Evolutionary conservation across 2,888 invertebrate species (phyloP).

Genomic region (Platynereis dumerilii): DNA sequence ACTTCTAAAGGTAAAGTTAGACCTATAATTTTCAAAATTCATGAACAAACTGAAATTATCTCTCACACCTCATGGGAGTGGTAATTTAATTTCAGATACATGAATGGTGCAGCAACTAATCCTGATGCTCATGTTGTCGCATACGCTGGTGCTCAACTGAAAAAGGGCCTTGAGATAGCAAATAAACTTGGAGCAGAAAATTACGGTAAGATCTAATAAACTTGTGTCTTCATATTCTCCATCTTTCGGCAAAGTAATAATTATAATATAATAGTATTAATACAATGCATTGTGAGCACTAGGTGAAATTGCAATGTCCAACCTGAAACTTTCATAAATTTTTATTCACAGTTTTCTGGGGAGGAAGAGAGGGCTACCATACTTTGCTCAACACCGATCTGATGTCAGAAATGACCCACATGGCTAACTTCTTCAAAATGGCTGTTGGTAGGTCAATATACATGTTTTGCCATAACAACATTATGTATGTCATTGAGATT

Average conservation of each 20-base stretch:
- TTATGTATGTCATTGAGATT: too few relatives aligned
- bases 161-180: constrained; percentile 71
- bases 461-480: too few relatives aligned
- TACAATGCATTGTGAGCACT: too few relatives aligned
- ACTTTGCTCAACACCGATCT: constrained; percentile 70
- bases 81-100: constrained; percentile 68
- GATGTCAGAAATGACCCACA: constrained; percentile 69
- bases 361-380: constrained; percentile 70
- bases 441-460: constrained; percentile 67
- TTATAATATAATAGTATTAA: too few relatives aligned
- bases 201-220: constrained; percentile 62
- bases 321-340: neutral
- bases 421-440: constrained; percentile 71
- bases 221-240: too few relatives aligned
- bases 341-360: constrained; percentile 66
- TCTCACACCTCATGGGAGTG: too few relatives aligned
- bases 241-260: too few relatives aligned
- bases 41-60: too few relatives aligned
- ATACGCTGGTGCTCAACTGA: constrained; percentile 70
- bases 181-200: constrained; percentile 71
- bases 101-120: constrained; percentile 71
- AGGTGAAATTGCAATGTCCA: too few relatives aligned
- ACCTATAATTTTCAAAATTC: too few relatives aligned
- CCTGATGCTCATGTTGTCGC: constrained; percentile 70
- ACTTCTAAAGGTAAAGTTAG: too few relatives aligned